Evolutionary conservation across 2,797 vertebrate species (phyloP), one percentile per base, ranked within the genome.

Genomic region (Pantherophis alleghaniensis): DNA sequence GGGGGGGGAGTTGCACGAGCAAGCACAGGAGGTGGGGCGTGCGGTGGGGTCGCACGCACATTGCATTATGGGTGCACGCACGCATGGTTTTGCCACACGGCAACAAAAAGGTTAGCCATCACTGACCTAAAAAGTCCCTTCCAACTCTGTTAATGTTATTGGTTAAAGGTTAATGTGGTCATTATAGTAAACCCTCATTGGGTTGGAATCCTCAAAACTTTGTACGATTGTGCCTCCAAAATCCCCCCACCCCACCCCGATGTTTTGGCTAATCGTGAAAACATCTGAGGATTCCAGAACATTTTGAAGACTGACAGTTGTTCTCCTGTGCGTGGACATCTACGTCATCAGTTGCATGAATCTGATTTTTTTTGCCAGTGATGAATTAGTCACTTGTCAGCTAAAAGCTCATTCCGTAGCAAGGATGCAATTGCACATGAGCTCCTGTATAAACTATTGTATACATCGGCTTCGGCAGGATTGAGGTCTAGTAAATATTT

Each of bases 1-100:
- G 5, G 0, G 47, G 1, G 47, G 47, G 47, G 47, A 7, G 47
- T 51, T 7, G 47, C 6, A 51, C 0, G 1, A 0, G 7, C 6
- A 47, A 1, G 47, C 47, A 5, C 47, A 51, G 47, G 6, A 7
- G 47, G 47, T 7, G 47, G 47, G 6, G 47, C 7, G 6, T 51
- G 47, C 1, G 47, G 47, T 51, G 6, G 47, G 7, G 47, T 51
- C 7, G 6, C 47, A 51, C 47, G 47, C 47, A 51, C 47, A 51
- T 51, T 51, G 47, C 47, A 51, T 51, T 51, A 51, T 51, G 47
- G 47, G 47, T 51, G 7, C 47, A 51, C 47, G 6, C 1, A 51
- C 7, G 6, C 47, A 0, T 51, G 47, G 1, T 51, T 51, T 51
- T 51, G 47, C 47, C 47, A 51, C 47, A 1, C 7, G 47, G 47